Evolutionary conservation across 1,140 invertebrate genomes (phyloP), one percentile per base, ranked within the genome.

Genomic region (Apis florea): DNA sequence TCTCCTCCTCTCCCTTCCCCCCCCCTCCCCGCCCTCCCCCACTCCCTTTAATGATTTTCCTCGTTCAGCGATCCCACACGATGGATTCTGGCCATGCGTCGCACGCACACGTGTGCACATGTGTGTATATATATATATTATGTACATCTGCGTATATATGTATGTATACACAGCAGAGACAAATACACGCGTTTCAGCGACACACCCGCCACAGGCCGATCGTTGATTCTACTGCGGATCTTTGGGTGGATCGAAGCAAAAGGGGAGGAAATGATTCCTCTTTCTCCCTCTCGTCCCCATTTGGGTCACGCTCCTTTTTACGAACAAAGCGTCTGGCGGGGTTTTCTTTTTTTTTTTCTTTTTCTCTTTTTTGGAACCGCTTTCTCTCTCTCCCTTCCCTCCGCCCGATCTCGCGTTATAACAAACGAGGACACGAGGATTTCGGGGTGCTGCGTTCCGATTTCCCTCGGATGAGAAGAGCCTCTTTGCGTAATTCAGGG

Each of bases 201-300:
- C 82, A 83, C 82, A 79, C 82, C 77, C 82, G 71, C 51, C 21
- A n/a, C n/a, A 40, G 71, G 19, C 64, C 73, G 73, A 82, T 77
- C 79, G 79, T 69, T 69, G 64, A 82, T 68, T 77, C 63, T 68
- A 76, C 72, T 82, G 79, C 79, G 73, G 73, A 77, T 82, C 66
- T 77, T 82, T 53, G 56, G 53, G 70, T 31, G 59, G 70, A 74
- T 75, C 72, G 69, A 59, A 79, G 68, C 77, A 26, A 77, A 70
- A 59, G 77, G 31, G 61, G 79, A 66, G 70, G 79, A 72, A 40
- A 72, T 49, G 67, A 58, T 61, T 40, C 51, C 75, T 58, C 47
- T 51, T 64, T n/a, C 31, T 56, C 13, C 66, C 17, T 69, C 58
- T 26, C 58, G 21, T 51, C 70, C 31, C 70, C 70, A 74, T 73